Evolutionary conservation across 1,140 invertebrate genomes (phyloP), one percentile per base, ranked within the genome.

Genomic region (Drosophila yakuba): DNA sequence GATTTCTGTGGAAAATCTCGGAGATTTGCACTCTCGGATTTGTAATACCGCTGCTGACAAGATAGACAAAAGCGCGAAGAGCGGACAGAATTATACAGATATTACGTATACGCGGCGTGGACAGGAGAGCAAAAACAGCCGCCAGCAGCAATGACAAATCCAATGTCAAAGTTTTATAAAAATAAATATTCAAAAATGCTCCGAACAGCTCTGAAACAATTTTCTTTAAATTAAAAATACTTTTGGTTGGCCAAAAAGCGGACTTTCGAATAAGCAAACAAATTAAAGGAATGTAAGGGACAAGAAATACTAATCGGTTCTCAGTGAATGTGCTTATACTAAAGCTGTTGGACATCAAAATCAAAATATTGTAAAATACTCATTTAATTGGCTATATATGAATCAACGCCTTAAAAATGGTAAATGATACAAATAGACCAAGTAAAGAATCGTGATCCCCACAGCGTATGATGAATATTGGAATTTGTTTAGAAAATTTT

Each of bases 161-260:
- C 90, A 91, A 91, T 91, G 90, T 91, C 89, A 90, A 81, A 90
- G 78, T 71, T 81, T 90, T 90, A 90, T 90, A 90, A 90, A 90
- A 90, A 90, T 90, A 90, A 89, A 89, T 90, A 84, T 89, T 89
- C n/a, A 66, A 71, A 76, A 67, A 67, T 52, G 74, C 47, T 58
- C 61, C 43, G 58, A 75, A 45, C 28, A 55, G 64, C n/a, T 69
- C 32, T 28, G 35, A 71, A 71, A 59, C 28, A 44, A 72, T 63
- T 72, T 38, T 44, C 32, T 38, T 41, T 38, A 63, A 63, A 48
- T 60, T 66, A 35, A 39, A 63, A 50, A 59, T 52, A 51, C 47
- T 72, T 51, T 39, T 20, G 39, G 55, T 23, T 25, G n/a, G 41
- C 12, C 14, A 28, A 52, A 15, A 36, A 52, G 17, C 15, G 11